phyloP scores from a whole-genome alignment of 53 echinoderm and acorn worm genomes.

The Holothuria scabra region DNA sequence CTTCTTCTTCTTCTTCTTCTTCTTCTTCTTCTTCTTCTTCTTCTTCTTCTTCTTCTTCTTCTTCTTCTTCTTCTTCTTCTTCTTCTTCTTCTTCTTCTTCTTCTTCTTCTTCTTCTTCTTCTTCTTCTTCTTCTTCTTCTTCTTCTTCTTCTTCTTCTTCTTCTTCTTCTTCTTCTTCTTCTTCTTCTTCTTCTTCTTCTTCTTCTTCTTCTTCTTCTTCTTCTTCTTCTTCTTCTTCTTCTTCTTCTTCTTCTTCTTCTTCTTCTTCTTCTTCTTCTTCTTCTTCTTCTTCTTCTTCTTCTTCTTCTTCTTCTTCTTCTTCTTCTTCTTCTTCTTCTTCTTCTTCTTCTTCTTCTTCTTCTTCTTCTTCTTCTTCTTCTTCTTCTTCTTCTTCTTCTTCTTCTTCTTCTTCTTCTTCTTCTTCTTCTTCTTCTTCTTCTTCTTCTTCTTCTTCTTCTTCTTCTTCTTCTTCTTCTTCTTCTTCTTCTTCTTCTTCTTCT shows the following conservation, averaged over 20 bases:
- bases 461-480: conserved; percentile 38
- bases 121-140: conserved; percentile 40
- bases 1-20: conserved; percentile 44
- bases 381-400: conserved; percentile 40
- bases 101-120: neutral
- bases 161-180: conserved; percentile 33
- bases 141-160: conserved; percentile 31
- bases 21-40: conserved; percentile 12
- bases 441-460: neutral
- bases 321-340: conserved; percentile 27
- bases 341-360: conserved; percentile 40
- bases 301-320: conserved; percentile 41
- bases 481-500: conserved; percentile 40
- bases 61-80: conserved; percentile 8
- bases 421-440: conserved; percentile 40
- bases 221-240: conserved; percentile 32
- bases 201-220: conserved; percentile 34
- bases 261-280: conserved; percentile 40
- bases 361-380: conserved; percentile 32
- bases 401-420: conserved; percentile 40
- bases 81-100: neutral
- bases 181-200: conserved; percentile 36
- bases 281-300: conserved; percentile 38
- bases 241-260: conserved; percentile 42
- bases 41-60: conserved; percentile 18